Base-by-base conservation (phyloP, 1,140 invertebrate species). In the Drosophila orena region DNA sequence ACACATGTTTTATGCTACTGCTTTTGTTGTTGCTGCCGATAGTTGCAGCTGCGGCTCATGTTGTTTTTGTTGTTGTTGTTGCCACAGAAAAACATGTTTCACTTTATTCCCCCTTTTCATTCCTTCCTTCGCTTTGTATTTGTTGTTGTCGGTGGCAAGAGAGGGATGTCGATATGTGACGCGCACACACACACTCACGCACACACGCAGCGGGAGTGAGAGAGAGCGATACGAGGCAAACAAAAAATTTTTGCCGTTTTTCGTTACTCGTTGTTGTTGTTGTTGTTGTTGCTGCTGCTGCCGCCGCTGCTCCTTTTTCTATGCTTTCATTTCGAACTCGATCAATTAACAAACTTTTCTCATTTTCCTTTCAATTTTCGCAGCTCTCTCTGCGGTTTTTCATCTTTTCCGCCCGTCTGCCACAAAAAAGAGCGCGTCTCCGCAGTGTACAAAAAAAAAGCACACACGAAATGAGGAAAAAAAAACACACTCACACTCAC, bases 1-100 rank as follows among this genome's bases (percentile, higher is more conserved):
- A 56, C 35, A 47, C 37, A 17, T 58, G 37, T 38, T 30, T 10
- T 30, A 30, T 38, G 37, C 4, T 38, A 22, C 42, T 73, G 50
- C n/a, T 54, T 56, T 49, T 74, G 30, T 55, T 62, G 57, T 59
- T 20, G 65, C n/a, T 69, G 56, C 30, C 15, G 55, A 53, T 56
- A 72, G 57, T 54, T 54, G 70, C 49, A 43, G 43, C 35, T 43
- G 37, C 34, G 34, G 54, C 37, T 65, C 34, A 10, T 42, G 40
- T 20, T 65, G 7, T 35, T 35, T 8, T 35, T 49, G 46, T 22
- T 64, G 61, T 52, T 52, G 46, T 42, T 54, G 65, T 37, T 72
- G 55, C 56, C 40, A 52, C 68, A 73, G 57, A 72, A 72, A 73
- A 73, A 73, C 66, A 73, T 73, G 70, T 73, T 73, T 73, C 70